phyloP scores from a whole-genome alignment of 2,888 invertebrate genomes.

The Platycheirus rosarum region DNA sequence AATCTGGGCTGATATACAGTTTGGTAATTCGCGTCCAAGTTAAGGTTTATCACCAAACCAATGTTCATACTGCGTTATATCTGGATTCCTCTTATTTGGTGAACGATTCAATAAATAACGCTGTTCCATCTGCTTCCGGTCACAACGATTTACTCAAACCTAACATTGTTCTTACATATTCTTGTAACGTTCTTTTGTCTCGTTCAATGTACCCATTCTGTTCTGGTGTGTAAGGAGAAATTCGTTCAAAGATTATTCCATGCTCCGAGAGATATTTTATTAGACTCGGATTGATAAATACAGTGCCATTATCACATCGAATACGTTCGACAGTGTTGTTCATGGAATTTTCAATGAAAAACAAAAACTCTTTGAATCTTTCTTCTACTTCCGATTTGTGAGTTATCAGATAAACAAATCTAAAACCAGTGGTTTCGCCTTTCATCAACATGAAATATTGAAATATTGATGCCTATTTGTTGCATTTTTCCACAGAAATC shows the following conservation, averaged over 20 bases:
- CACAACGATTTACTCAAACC: slow-evolving; percentile 72
- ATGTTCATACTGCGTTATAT: no score
- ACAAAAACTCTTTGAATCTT: slow-evolving; percentile 3
- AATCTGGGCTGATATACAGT: no score
- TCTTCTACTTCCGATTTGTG: slow-evolving; percentile 15
- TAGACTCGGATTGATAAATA: slow-evolving; percentile 16
- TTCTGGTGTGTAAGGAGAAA: slow-evolving; percentile 73
- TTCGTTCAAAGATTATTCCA: slow-evolving; percentile 11
- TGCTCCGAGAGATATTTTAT: slow-evolving; percentile 10
- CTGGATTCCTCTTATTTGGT: no score
- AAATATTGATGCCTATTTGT: neutral
- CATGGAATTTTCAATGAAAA: neutral
- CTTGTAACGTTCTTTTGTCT: slow-evolving; percentile 69
- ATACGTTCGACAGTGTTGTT: neutral
- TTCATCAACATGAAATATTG: slow-evolving; percentile 9
- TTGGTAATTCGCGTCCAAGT: no score
- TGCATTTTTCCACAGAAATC: slow-evolving; percentile 18
- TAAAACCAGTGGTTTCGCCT: no score
- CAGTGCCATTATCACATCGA: slow-evolving; percentile 31
- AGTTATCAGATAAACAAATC: neutral
- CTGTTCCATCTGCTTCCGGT: slow-evolving; percentile 76
- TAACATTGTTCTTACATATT: slow-evolving; percentile 72
- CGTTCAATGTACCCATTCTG: slow-evolving; percentile 35
- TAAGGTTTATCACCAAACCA: no score
- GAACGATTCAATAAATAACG: slow-evolving; percentile 74